Evolutionary conservation across 2,888 invertebrate species (phyloP).

Genomic region (Acanthosepion lycidas): DNA sequence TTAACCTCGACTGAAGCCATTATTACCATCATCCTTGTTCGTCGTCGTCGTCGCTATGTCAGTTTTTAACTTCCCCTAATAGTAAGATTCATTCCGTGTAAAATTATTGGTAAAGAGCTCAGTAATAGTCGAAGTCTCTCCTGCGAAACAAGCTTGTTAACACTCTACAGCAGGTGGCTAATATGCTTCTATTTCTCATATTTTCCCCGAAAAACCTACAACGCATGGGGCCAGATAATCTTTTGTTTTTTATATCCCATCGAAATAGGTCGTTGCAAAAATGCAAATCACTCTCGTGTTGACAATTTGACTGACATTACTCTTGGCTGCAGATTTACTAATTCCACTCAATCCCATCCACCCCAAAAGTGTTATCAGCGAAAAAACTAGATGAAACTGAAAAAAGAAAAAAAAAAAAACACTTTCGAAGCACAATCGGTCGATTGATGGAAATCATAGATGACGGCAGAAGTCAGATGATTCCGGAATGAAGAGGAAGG

Average conservation of each 20-base stretch:
- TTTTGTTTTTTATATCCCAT: background rate
- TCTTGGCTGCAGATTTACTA: background rate
- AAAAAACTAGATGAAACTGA: background rate
- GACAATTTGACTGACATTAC: background rate
- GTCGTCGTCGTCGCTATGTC: too few species aligned
- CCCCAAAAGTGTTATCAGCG: background rate
- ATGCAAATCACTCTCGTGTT: background rate
- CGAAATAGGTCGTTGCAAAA: background rate
- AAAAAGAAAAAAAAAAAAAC: background rate
- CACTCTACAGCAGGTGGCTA: background rate
- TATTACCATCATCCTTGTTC: too few species aligned
- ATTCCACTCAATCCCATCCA: background rate
- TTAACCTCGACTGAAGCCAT: too few species aligned
- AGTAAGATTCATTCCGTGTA: background rate
- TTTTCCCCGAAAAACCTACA: background rate
- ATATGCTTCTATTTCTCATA: background rate
- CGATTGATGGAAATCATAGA: background rate
- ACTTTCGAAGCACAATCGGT: background rate
- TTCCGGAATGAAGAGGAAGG: background rate
- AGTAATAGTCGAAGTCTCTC: background rate
- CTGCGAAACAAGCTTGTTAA: background rate
- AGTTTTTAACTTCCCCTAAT: background rate
- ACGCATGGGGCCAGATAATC: too few species aligned
- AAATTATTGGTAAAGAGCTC: background rate
- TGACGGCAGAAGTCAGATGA: background rate